These are phyloP conservation scores for Hirundichthys speculiger DNA, from an alignment of 2,113 vertebrate genomes.

Conservation along the genomic window DNA sequence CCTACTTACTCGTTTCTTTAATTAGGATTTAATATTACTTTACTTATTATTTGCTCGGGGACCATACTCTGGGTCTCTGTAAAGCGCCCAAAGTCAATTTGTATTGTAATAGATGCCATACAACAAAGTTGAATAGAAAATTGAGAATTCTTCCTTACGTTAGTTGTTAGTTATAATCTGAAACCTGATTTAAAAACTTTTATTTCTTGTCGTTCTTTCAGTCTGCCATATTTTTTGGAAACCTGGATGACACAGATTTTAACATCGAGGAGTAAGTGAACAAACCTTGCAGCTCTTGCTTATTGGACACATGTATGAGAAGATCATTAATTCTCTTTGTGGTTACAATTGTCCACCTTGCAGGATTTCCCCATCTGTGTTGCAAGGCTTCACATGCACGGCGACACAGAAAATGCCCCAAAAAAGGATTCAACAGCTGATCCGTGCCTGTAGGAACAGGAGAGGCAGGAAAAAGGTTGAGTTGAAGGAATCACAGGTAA, in stretches of 20 bases:
- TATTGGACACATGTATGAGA: background rate
- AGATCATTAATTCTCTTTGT: background rate
- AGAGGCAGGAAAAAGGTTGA: conserved; percentile 37
- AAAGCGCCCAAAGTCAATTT: no score
- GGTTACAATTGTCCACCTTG: background rate
- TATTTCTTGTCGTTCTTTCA: conserved; percentile 24
- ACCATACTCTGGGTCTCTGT: no score
- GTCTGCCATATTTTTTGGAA: conserved; percentile 57
- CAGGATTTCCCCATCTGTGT: conserved; percentile 64
- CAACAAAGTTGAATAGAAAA: no score
- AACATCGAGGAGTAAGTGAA: conserved; percentile 66
- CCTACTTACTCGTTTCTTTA: no score
- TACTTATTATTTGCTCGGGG: no score
- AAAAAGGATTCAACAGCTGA: conserved; percentile 11
- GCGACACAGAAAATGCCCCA: conserved; percentile 17
- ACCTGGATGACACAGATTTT: conserved; percentile 9
- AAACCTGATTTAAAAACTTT: no score
- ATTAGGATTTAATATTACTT: no score
- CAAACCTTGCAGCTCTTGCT: background rate
- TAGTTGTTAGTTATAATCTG: no score
- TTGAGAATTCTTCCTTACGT: no score
- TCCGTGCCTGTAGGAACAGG: conserved; percentile 52
- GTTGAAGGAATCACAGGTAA: conserved; percentile 70
- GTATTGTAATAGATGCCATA: no score
- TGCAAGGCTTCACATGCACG: conserved; percentile 74